Conservation (phyloP, 2,888 invertebrate species). For the Drosophila tanythrix region DNA sequence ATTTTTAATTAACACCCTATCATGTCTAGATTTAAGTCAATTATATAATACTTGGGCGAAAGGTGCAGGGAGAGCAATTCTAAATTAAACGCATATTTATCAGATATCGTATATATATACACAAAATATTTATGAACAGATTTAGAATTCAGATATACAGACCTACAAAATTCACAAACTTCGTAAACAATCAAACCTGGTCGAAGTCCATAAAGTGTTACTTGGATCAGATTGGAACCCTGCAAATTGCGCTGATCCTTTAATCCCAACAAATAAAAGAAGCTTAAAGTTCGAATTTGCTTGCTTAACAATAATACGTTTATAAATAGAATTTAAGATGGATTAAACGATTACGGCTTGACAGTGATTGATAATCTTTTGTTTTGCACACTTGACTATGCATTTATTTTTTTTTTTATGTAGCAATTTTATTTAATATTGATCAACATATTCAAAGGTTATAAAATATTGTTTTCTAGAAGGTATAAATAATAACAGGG, state of each 20-base stretch:
- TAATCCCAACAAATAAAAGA: background rate
- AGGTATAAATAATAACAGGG: no score
- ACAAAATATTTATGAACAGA: background rate
- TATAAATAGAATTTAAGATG: slow-evolving; percentile 1
- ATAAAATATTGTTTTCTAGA: no score
- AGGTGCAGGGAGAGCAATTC: slow-evolving; percentile 13
- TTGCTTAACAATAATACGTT: slow-evolving; percentile 22
- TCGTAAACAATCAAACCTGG: no score
- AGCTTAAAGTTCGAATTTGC: background rate
- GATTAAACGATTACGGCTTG: background rate
- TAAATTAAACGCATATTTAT: background rate
- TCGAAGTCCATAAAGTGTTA: background rate
- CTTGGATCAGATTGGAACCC: background rate
- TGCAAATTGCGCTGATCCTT: background rate
- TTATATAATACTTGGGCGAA: slow-evolving; percentile 15
- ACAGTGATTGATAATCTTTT: slow-evolving; percentile 38
- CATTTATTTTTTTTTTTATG: background rate
- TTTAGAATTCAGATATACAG: no score
- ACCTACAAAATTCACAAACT: background rate
- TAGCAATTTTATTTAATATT: no score
- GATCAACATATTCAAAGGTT: no score
- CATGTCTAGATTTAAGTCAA: slow-evolving; percentile 25
- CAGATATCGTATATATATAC: slow-evolving; percentile 4
- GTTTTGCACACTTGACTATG: no score
- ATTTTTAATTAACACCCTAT: slow-evolving; percentile 56